A percentile compares a stretch with the other conserved stretches of the same genome.
phyloP scores from a whole-genome alignment of 2,797 vertebrate genomes.

The Serranus cabrilla region DNA sequence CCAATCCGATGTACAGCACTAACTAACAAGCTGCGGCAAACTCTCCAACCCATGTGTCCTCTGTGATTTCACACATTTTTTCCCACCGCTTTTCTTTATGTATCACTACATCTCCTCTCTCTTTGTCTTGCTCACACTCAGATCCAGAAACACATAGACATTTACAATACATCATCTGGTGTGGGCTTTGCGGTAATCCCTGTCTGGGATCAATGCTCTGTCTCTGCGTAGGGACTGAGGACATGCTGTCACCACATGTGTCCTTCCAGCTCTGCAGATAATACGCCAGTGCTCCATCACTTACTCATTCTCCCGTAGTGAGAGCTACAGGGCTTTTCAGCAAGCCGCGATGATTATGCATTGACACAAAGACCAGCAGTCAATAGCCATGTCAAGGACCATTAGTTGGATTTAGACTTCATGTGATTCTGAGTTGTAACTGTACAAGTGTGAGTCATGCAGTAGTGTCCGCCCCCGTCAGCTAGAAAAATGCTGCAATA shows the following conservation, averaged over 20 bases:
- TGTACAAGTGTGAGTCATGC: conserved; percentile 7
- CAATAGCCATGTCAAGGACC: conserved; percentile 70
- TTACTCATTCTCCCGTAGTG: conserved; percentile 65
- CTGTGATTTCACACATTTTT: conserved; percentile 49
- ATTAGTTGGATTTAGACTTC: conserved; percentile 60
- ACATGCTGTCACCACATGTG: conserved; percentile 76
- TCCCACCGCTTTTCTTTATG: conserved; percentile 22
- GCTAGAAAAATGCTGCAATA: neutral
- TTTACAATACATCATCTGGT: conserved; percentile 72
- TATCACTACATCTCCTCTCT: conserved; percentile 31
- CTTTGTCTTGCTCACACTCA: conserved; percentile 54
- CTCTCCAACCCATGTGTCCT: conserved; percentile 36
- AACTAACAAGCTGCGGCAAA: conserved; percentile 67
- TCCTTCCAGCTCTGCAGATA: conserved; percentile 69
- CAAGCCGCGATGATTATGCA: conserved; percentile 68
- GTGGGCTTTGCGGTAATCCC: conserved; percentile 75
- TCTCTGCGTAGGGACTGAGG: conserved; percentile 65
- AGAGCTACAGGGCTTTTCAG: conserved; percentile 59
- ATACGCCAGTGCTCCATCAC: conserved; percentile 55
- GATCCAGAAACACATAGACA: conserved; percentile 27
- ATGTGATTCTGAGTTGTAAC: conserved; percentile 33
- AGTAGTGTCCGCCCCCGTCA: neutral
- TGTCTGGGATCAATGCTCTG: conserved; percentile 70
- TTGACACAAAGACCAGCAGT: conserved; percentile 65
- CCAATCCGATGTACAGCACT: conserved; percentile 29